Base-by-base conservation (phyloP, 2,113 vertebrate species). In the Cyanoramphus novaezelandiae region DNA sequence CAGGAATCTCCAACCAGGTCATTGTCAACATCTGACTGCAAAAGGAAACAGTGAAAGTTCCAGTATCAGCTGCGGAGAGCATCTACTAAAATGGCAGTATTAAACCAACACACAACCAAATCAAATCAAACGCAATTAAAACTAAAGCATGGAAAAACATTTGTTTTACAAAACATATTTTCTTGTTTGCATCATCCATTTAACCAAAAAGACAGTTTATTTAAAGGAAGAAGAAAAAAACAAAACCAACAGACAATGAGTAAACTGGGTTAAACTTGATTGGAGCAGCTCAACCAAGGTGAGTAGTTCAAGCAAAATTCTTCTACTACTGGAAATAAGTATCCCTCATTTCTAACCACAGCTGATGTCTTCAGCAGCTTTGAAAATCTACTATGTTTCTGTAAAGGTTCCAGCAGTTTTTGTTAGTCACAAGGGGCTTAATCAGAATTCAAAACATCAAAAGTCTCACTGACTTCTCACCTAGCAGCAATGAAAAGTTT, bases 1-100 rank as follows among this genome's bases (percentile, higher is more conserved):
- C 99, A 99, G 76, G 98, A 99, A 95, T 99, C 99, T 95, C 99
- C 99, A 55, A 99, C 97, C 55, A 99, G 98, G 95, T 99, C 99
- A 57, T 99, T 98, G 90, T 99, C 99, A 44, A 99, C 95, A 93
- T 99, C 99, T 0, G 98, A 99, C 99, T 99, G 96, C 35, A 97
- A 98, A 97, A 72, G 68, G 49, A 97, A 88, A 97, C 50, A 97
- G 47, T 96, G 28, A 7, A 52, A 82, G 29, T 52, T 90, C 47
- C 72, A 77, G 13, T 53, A 37, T 69, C 37, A 88, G 75, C 13
- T 80, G 65, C 19, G 47, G 68, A 80, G 17, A 91, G 11, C n/a
- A 67, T 47, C 31, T 37, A 50, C 71, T 90, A 80, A 72, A 53
- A 91, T 33, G n/a, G 23, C 19, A 94, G 29, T 46, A 43, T 67